These are phyloP conservation scores for Chrysomela aeneicollis DNA, from an alignment of 2,888 invertebrate genomes.

Conservation along the genomic window DNA sequence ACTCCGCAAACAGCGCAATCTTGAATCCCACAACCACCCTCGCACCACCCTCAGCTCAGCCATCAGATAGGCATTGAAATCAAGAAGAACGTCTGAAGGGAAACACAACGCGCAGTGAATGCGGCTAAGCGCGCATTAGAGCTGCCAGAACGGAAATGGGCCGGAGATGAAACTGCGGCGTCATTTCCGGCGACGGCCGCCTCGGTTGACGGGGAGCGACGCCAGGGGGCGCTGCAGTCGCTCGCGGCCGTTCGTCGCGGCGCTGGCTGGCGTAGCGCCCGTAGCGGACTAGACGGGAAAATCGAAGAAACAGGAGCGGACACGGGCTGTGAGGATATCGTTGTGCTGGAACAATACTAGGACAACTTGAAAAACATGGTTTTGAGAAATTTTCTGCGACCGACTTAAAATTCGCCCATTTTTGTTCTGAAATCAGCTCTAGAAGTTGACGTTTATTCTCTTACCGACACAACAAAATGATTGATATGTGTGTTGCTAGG, in stretches of 20 bases:
- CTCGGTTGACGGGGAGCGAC: neutral
- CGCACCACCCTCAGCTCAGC: neutral
- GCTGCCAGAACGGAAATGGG: slow-evolving; percentile 61
- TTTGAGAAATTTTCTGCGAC: too few relatives aligned
- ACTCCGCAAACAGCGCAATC: neutral
- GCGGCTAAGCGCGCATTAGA: slow-evolving; percentile 59
- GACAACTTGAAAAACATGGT: too few relatives aligned
- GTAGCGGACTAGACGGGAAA: neutral
- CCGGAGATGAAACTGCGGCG: slow-evolving; percentile 65
- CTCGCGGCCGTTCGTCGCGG: neutral
- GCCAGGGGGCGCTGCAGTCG: neutral
- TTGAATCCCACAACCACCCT: neutral
- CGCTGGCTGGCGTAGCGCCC: too few relatives aligned
- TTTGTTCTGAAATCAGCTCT: too few relatives aligned
- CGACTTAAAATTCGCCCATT: too few relatives aligned
- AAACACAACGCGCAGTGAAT: slow-evolving; percentile 47
- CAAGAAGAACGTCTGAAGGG: slow-evolving; percentile 52
- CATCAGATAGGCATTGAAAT: slow-evolving; percentile 44
- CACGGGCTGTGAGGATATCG: neutral
- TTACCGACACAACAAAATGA: too few relatives aligned
- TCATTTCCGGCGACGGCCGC: slow-evolving; percentile 61
- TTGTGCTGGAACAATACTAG: neutral
- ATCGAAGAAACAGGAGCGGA: neutral
- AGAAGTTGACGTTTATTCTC: too few relatives aligned
- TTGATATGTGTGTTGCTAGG: too few relatives aligned